phyloP scores from a whole-genome alignment of 2,888 invertebrate species.

The Eurytoma adleriae region DNA sequence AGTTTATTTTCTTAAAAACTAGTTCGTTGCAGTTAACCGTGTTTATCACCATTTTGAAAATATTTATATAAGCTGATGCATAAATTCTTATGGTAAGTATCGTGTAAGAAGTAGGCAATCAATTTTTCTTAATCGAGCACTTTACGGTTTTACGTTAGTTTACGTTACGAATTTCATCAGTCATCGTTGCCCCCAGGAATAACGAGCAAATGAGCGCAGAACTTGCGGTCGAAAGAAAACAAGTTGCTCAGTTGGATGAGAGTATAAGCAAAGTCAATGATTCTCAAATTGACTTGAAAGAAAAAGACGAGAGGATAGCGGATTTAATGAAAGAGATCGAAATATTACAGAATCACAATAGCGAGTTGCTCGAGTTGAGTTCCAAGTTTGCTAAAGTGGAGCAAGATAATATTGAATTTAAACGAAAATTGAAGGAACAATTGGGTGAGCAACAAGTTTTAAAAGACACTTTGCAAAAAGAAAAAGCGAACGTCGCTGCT shows the following conservation, averaged over 20 bases:
- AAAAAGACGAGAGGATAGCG: constrained; percentile 69
- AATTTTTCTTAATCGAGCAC: too few relatives aligned
- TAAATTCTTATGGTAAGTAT: too few relatives aligned
- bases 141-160: too few relatives aligned
- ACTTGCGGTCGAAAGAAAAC: constrained; percentile 66
- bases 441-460: constrained; percentile 64
- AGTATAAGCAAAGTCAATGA: constrained; percentile 62
- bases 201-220: constrained; percentile 63
- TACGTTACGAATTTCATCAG: not conserved
- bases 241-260: constrained; percentile 65
- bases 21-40: not conserved
- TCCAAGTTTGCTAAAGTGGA: constrained; percentile 68
- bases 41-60: not conserved
- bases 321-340: constrained; percentile 68
- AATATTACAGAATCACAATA: constrained; percentile 71
- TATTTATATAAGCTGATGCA: too few relatives aligned
- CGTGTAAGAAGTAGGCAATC: too few relatives aligned
- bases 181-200: constrained; percentile 59
- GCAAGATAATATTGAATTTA: constrained; percentile 69
- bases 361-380: constrained; percentile 67
- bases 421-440: constrained; percentile 67
- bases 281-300: constrained; percentile 63
- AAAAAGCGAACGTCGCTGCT: constrained; percentile 67
- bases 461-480: constrained; percentile 65
- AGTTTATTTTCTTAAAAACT: not conserved